Base-by-base conservation (phyloP, 2,797 vertebrate species). In the Enteromius afrohamiltoni region DNA sequence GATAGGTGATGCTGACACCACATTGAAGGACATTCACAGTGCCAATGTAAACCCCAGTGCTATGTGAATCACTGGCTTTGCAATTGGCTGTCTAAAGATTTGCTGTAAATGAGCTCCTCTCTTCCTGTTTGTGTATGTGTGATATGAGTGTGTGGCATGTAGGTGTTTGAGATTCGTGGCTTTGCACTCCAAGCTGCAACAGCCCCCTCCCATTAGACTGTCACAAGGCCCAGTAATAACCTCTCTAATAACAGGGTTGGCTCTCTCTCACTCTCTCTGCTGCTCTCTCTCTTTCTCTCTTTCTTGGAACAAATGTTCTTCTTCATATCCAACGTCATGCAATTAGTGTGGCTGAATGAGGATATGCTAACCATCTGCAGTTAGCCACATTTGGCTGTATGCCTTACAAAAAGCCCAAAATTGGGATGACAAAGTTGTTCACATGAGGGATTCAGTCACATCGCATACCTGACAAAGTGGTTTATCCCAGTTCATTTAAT, bases 181-280 rank as follows among this genome's bases (percentile, higher is more conserved):
- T 80, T 86, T 73, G 87, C 77, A 78, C 74, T 87, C 86, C 85
- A 83, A 86, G 82, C 75, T 58, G 51, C 77, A 84, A 67, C 84
- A 81, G 80, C 87, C 85, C 83, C 86, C 85, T 82, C 87, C 83
- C 85, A 90, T 91, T 89, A 90, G 65, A 86, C 69, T 82, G 83
- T 85, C 88, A 87, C 86, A 86, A 73, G 73, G 74, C 40, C 83
- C 88, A 90, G 88, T 89, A 89, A 90, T 90, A 90, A 86, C 86
- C 85, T 84, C 86, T 70, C 76, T 90, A 90, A 90, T 91, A 86
- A 90, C 82, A 87, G 85, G 86, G 79, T 86, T 87, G 64, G 73
- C 60, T 77, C 80, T 79, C 78, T 79, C 69, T 85, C 70, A 9
- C 53, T 83, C 40, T 80, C 77, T 67, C 29, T 83, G 9, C 37